Conservation (phyloP, 2,797 vertebrate genomes). For the Pelochelys cantorii region DNA sequence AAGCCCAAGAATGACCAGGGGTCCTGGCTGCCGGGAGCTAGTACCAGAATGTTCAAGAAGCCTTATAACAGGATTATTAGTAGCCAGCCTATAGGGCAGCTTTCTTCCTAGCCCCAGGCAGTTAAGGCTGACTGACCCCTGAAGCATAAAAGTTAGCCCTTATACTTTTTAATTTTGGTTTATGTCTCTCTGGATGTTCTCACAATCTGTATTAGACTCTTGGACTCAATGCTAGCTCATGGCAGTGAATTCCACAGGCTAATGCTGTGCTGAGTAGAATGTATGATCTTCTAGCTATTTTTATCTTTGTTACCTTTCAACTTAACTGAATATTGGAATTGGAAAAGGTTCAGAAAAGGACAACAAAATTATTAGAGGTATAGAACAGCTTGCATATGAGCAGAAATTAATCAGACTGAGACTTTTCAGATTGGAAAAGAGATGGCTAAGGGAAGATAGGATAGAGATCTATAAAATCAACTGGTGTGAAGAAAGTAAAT, state of each 20-base stretch:
- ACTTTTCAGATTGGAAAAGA: too few relatives aligned
- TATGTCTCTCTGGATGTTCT: not conserved
- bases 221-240: not conserved
- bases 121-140: not conserved
- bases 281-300: not conserved
- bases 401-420: too few relatives aligned
- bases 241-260: not conserved
- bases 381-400: too few relatives aligned
- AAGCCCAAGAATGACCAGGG: not conserved
- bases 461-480: too few relatives aligned
- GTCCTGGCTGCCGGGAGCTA: not conserved
- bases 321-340: not conserved
- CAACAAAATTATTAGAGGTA: too few relatives aligned
- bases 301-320: not conserved
- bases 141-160: not conserved
- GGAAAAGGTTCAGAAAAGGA: too few relatives aligned
- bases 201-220: not conserved
- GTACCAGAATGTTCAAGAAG: not conserved
- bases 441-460: too few relatives aligned
- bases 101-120: not conserved
- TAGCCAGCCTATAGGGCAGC: not conserved
- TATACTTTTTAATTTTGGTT: not conserved
- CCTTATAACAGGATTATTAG: not conserved
- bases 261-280: not conserved
- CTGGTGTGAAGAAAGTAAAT: too few relatives aligned